Evolutionary conservation across 2,888 invertebrate species (phyloP).

Genomic region (Platycheirus albimanus): DNA sequence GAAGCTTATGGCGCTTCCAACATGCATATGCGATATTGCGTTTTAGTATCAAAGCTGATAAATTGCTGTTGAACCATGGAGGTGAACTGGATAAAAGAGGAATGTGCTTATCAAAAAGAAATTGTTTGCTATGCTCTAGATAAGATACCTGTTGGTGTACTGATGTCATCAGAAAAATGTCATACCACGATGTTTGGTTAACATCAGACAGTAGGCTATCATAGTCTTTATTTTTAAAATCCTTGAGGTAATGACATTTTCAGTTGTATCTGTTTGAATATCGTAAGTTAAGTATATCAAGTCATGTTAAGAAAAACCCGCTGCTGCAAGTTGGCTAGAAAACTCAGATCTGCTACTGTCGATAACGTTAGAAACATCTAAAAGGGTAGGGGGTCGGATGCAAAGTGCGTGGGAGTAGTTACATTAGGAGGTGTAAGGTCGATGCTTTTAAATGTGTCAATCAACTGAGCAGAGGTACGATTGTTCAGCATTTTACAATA

Average conservation of each 20-base stretch:
- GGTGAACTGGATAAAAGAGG: too few species aligned
- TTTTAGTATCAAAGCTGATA: too few species aligned
- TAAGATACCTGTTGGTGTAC: not conserved
- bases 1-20: not conserved
- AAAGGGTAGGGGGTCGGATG: not conserved
- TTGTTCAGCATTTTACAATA: not conserved
- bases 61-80: too few species aligned
- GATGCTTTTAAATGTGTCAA: not conserved
- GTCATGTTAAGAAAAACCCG: not conserved
- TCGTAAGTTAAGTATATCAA: not conserved
- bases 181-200: not conserved
- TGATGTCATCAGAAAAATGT: constrained; percentile 4
- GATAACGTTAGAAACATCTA: not conserved
- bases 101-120: not conserved
- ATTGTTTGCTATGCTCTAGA: constrained; percentile 5
- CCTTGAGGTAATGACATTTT: constrained; percentile 8
- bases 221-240: constrained; percentile 22
- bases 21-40: not conserved
- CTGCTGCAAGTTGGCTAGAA: not conserved
- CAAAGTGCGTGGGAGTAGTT: not conserved
- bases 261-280: not conserved
- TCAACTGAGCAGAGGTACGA: not conserved
- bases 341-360: not conserved
- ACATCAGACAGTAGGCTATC: not conserved
- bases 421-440: not conserved